Evolutionary conservation across 2,113 vertebrate genomes (phyloP).

Genomic region (Actenoides hombroni): DNA sequence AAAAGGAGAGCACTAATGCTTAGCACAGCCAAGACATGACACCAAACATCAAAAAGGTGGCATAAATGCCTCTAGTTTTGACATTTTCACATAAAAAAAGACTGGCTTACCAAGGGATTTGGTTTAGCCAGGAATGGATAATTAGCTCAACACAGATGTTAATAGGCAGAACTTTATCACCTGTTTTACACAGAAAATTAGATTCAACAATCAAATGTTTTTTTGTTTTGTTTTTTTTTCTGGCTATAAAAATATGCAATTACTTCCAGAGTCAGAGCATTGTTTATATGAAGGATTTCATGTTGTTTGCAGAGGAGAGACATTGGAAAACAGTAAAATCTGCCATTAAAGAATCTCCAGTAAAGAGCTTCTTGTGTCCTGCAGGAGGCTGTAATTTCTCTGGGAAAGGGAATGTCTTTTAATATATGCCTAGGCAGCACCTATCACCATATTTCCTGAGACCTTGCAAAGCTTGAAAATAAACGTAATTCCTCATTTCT

Average conservation of each 20-base stretch:
- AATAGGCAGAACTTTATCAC: conserved; percentile 60
- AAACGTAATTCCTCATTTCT: background rate
- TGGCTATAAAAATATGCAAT: conserved; percentile 39
- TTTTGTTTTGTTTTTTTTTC: background rate
- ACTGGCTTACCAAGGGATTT: background rate
- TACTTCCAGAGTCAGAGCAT: conserved; percentile 19
- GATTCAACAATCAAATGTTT: conserved; percentile 12
- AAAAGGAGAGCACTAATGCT: background rate
- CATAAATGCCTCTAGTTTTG: background rate
- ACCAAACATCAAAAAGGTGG: background rate
- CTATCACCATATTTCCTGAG: background rate
- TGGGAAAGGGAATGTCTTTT: background rate
- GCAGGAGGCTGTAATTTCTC: background rate
- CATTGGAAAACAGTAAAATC: background rate
- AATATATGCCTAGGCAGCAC: background rate
- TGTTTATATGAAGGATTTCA: background rate
- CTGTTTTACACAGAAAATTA: conserved; percentile 57
- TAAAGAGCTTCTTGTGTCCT: background rate
- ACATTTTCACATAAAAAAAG: background rate
- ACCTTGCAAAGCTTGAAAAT: background rate
- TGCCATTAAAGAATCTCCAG: background rate
- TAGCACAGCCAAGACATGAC: rapidly evolving
- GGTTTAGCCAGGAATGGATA: conserved; percentile 31
- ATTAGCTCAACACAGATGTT: conserved; percentile 55
- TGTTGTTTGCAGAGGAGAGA: background rate